Evolutionary conservation across 2,888 invertebrate species (phyloP).

Genomic region (Himalopsyche anomala): DNA sequence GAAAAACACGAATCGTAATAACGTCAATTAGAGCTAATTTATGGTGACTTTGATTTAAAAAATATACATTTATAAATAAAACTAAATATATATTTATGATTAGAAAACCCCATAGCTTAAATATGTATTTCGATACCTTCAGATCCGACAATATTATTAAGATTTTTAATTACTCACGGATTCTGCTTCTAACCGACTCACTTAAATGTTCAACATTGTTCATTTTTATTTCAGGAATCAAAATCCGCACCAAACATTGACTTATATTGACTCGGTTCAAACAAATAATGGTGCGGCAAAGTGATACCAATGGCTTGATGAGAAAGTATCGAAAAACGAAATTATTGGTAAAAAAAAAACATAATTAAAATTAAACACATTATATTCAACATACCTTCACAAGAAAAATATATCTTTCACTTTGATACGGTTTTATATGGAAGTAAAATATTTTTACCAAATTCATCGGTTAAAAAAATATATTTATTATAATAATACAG

Average conservation of each 20-base stretch:
- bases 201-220: not conserved
- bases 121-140: not conserved
- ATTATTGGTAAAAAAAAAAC: slow-evolving; percentile 11
- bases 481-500: not conserved
- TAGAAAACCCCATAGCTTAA: slow-evolving; percentile 16
- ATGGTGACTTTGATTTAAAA: not conserved
- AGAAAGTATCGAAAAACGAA: not conserved
- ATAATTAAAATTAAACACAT: slow-evolving; percentile 6
- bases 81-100: slow-evolving; percentile 18
- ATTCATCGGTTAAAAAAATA: not conserved
- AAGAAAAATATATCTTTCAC: not conserved
- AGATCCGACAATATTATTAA: not conserved
- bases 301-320: not conserved
- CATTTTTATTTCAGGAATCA: not conserved
- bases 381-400: not conserved
- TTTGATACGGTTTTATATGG: not conserved
- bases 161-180: not conserved
- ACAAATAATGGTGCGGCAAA: not conserved
- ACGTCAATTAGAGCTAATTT: too few relatives aligned
- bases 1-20: too few relatives aligned
- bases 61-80: slow-evolving; percentile 22
- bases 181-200: not conserved
- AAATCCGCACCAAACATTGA: too few relatives aligned
- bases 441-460: not conserved
- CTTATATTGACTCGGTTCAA: too few relatives aligned